Percentiles rank a stretch among this genome's conserved stretches.
Evolutionary conservation across 2,113 vertebrate genomes (phyloP).

Genomic region (Tor tambroides): DNA sequence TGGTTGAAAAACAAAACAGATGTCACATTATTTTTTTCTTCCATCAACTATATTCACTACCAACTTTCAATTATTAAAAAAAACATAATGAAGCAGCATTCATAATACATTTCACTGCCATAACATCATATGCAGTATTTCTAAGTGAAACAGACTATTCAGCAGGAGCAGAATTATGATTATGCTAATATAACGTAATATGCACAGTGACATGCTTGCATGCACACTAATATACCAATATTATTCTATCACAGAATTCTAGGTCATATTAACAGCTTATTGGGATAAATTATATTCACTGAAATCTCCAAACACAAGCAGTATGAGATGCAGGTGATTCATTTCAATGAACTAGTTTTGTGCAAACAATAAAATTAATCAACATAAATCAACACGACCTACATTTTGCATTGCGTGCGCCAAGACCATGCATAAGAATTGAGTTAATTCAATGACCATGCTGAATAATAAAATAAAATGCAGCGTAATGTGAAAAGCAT

Average conservation of each 20-base stretch:
- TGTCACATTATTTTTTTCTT: not conserved
- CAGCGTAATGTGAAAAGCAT: not conserved
- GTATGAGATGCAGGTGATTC: not conserved
- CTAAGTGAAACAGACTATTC: not conserved
- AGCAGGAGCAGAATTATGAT: not conserved
- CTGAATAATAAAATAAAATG: not conserved
- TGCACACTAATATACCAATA: not conserved
- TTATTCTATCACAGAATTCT: not conserved
- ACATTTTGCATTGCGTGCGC: not conserved
- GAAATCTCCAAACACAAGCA: not conserved
- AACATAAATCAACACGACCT: constrained; percentile 8
- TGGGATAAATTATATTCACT: not conserved
- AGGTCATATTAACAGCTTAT: not conserved
- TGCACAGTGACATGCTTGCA: not conserved
- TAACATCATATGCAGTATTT: not conserved
- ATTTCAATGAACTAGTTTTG: not conserved
- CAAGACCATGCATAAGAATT: not conserved
- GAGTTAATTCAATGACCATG: not conserved
- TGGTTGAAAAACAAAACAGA: not conserved
- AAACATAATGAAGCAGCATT: not conserved
- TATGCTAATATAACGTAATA: not conserved
- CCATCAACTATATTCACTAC: not conserved
- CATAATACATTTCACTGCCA: not conserved
- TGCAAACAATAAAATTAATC: not conserved
- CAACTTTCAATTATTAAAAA: not conserved